phyloP scores from a whole-genome alignment of 2,797 vertebrate species.

The Sebastes kiyomatsui region DNA sequence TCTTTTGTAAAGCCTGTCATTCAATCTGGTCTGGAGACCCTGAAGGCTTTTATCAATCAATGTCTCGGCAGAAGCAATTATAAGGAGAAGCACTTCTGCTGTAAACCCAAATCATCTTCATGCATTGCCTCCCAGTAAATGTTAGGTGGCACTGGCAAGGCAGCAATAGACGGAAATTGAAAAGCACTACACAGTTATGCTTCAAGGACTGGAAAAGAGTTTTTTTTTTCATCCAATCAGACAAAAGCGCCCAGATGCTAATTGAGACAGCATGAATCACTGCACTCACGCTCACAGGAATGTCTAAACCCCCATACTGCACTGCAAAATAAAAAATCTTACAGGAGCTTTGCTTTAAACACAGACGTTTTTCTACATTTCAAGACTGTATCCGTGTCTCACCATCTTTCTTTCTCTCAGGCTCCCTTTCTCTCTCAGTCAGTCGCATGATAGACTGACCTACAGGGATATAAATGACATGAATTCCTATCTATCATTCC shows the following conservation, averaged over 20 bases:
- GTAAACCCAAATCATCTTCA: slow-evolving; percentile 56
- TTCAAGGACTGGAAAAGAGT: slow-evolving; percentile 48
- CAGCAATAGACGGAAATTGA: slow-evolving; percentile 49
- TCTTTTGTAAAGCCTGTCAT: slow-evolving; percentile 28
- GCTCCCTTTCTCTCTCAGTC: slow-evolving; percentile 39
- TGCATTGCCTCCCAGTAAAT: slow-evolving; percentile 44
- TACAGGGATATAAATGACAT: slow-evolving; percentile 73
- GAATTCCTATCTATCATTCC: slow-evolving; percentile 76
- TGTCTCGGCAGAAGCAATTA: slow-evolving; percentile 56
- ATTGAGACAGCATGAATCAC: slow-evolving; percentile 48
- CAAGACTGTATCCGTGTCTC: slow-evolving; percentile 9
- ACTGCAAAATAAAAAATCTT: neutral
- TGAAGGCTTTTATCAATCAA: slow-evolving; percentile 52
- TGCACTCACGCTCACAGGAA: slow-evolving; percentile 13
- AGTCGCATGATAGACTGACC: slow-evolving; percentile 70
- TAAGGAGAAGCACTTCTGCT: slow-evolving; percentile 47
- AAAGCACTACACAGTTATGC: slow-evolving; percentile 35
- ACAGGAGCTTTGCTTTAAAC: slow-evolving; percentile 18
- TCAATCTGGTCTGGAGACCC: slow-evolving; percentile 35
- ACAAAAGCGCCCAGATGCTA: slow-evolving; percentile 45
- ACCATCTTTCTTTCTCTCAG: slow-evolving; percentile 29
- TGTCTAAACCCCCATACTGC: neutral
- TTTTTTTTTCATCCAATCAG: slow-evolving; percentile 32
- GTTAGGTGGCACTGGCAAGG: slow-evolving; percentile 32
- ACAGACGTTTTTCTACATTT: slow-evolving; percentile 32